phyloP scores from a whole-genome alignment of 2,113 vertebrate genomes.

The Ciconia maguari region DNA sequence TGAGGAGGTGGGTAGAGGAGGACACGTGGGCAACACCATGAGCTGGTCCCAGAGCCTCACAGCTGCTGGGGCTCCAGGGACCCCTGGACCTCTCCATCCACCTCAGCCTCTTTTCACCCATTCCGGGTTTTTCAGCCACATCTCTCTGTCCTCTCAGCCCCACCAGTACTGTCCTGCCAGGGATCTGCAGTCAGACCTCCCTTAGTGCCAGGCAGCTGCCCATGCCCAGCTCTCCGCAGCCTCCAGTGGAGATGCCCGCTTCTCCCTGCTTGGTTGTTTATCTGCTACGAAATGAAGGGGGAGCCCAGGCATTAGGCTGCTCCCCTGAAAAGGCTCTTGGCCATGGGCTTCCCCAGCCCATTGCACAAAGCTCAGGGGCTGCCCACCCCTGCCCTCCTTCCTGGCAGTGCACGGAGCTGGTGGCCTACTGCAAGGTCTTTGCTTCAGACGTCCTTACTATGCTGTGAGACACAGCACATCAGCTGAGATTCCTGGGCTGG shows the following conservation, averaged over 20 bases:
- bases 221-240: background rate
- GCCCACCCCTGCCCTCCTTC: background rate
- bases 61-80: background rate
- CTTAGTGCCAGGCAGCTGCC: background rate
- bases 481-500: background rate
- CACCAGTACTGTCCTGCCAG: background rate
- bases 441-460: accelerated
- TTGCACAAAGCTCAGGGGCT: background rate
- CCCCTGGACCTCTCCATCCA: background rate
- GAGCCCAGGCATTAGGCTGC: background rate
- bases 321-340: background rate
- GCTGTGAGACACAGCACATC: background rate
- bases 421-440: background rate
- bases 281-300: background rate
- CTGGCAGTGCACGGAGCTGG: background rate
- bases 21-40: background rate
- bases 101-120: background rate
- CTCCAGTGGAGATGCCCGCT: background rate
- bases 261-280: background rate
- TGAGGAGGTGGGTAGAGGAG: background rate
- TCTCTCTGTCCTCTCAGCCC: background rate
- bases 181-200: background rate
- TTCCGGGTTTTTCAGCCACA: background rate
- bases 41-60: background rate
- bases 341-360: background rate